These are phyloP conservation scores for Pollenia griseotomentosa DNA, from an alignment of 2,888 invertebrate genomes.

Conservation along the genomic window DNA sequence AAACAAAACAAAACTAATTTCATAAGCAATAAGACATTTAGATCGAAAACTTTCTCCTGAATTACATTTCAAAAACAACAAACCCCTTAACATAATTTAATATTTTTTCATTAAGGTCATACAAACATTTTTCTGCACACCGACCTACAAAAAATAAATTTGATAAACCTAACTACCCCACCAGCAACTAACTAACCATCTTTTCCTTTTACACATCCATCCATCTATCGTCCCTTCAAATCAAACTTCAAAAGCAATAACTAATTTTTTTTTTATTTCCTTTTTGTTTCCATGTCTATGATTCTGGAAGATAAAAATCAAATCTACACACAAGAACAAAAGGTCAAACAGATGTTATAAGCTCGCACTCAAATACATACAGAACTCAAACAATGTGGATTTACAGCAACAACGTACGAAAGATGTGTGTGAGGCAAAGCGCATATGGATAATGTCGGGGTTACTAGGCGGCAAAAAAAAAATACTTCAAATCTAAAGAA, in stretches of 20 bases:
- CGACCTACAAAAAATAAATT: neutral
- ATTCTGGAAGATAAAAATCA: neutral
- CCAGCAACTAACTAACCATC: neutral
- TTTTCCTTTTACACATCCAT: neutral
- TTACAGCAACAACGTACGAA: neutral
- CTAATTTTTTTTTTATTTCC: neutral
- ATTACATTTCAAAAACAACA: neutral
- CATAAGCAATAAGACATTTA: neutral
- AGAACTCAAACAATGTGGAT: conserved; percentile 21
- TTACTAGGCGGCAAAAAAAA: neutral
- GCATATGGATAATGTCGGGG: conserved; percentile 6
- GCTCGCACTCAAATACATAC: neutral
- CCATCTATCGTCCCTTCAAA: neutral
- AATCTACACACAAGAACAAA: neutral
- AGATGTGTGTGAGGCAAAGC: neutral
- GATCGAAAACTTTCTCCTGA: neutral
- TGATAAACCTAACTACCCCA: neutral
- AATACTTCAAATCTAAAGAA: conserved; percentile 2
- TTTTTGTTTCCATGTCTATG: neutral
- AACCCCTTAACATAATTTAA: neutral
- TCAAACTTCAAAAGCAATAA: conserved; percentile 8
- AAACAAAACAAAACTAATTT: neutral
- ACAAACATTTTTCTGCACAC: neutral
- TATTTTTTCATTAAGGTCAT: neutral
- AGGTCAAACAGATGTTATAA: conserved; percentile 11